These are phyloP conservation scores for Bombyx mori DNA, from an alignment of 1,140 invertebrate genomes.

Conservation along the genomic window ASM3026992v2 NC_085109.1:8895501-8896000, in stretches of 20 bases:
- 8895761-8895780: constrained; percentile 38
- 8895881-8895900: too few relatives aligned
- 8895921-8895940: too few relatives aligned
- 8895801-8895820: constrained; percentile 17
- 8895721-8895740: constrained; percentile 32
- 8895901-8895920: too few relatives aligned
- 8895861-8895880: constrained; percentile 8
- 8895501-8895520: too few relatives aligned
- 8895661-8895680: constrained; percentile 47
- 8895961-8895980: too few relatives aligned
- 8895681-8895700: constrained; percentile 31
- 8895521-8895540: too few relatives aligned
- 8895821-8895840: constrained; percentile 24
- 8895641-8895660: constrained; percentile 36
- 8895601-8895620: constrained; percentile 26
- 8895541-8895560: too few relatives aligned
- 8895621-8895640: constrained; percentile 20
- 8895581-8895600: constrained; percentile 29
- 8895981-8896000: too few relatives aligned
- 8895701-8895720: constrained; percentile 36
- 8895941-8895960: too few relatives aligned
- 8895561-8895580: constrained; percentile 16
- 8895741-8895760: constrained; percentile 43
- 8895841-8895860: constrained; percentile 23
- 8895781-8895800: constrained; percentile 35